Conservation (phyloP, 2,113 vertebrate species). For the Papio anubis region DNA sequence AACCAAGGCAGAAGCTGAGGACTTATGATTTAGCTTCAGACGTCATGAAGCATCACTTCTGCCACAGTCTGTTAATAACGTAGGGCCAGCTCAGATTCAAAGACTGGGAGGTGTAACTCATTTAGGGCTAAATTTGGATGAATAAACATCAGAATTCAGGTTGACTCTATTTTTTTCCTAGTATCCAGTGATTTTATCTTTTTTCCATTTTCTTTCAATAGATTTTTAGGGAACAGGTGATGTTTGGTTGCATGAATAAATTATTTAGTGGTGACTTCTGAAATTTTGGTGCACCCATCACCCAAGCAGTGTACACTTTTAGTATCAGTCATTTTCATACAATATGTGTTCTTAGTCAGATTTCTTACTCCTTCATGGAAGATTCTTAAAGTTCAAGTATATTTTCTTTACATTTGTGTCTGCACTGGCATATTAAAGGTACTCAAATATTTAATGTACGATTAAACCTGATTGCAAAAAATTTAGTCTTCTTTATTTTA, state of each 20-base stretch:
- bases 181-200: background rate
- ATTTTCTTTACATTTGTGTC: background rate
- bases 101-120: no score
- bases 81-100: background rate
- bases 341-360: background rate
- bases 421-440: background rate
- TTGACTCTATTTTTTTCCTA: background rate
- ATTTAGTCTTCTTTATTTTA: background rate
- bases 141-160: background rate
- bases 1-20: background rate
- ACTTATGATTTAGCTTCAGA: background rate
- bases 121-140: background rate
- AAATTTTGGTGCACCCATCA: no score
- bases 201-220: no score
- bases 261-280: no score
- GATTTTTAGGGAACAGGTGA: no score
- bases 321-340: background rate
- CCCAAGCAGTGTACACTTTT: no score
- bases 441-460: background rate
- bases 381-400: background rate
- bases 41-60: background rate
- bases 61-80: background rate
- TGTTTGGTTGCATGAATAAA: no score
- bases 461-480: background rate
- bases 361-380: background rate